Evolutionary conservation across 1,140 invertebrate genomes (phyloP), one percentile per base, ranked within the genome.

Genomic region (Apis florea): DNA sequence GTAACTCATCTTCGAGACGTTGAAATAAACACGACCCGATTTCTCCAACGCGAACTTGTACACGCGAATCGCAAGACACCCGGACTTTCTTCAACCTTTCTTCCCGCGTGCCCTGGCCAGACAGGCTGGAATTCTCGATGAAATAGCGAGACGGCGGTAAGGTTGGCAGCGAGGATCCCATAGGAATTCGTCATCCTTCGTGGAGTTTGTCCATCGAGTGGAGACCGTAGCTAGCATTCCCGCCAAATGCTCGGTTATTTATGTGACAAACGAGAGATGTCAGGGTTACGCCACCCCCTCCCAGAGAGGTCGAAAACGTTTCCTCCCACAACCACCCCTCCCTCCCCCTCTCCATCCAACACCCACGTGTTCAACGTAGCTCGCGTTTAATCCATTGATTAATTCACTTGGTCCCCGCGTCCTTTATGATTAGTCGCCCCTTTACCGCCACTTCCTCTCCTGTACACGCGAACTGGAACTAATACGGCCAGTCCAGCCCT

Each of bases 361-460:
- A 40, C 58, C 83, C 69, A 77, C 73, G 77, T 75, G 80, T 74
- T 85, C 61, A 74, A 85, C 82, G 80, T 85, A 83, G 89, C 86
- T 90, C 89, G 87, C 86, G 86, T 90, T 94, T 93, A 93, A 94
- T 93, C 92, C 92, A 93, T 93, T 94, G 93, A 94, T 94, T 94
- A 93, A 94, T 94, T 93, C 91, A 93, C 92, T 93, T 92, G 86
- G 89, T 86, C 90, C 88, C 89, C 87, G 88, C 89, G 91, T 93
- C 91, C 90, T 91, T 92, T 92, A 92, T 92, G 91, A 93, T 92
- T 93, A 93, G 89, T 89, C 89, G 88, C 88, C 85, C 89, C 91
- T 84, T 89, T 83, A 86, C 81, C 82, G 84, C 74, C 79, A 83
- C 86, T 85, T 89, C 82, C 84, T 88, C 87, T 87, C 73, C 69